These are phyloP conservation scores for Menura novaehollandiae DNA, from an alignment of 2,113 vertebrate species.

Conservation along the genomic window DNA sequence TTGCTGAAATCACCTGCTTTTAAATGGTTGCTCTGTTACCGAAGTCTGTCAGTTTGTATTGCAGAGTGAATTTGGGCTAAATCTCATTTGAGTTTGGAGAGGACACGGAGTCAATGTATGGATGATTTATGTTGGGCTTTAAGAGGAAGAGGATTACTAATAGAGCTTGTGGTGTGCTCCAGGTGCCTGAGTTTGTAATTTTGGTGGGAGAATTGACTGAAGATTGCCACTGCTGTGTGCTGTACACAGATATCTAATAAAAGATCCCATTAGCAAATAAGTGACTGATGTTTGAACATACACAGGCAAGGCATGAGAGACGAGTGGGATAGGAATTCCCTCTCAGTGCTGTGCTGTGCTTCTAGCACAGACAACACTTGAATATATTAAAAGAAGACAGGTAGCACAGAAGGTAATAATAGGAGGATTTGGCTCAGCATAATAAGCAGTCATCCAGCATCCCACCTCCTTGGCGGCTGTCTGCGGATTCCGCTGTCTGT, in stretches of 20 bases:
- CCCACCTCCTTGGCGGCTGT: background rate
- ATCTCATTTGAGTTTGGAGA: background rate
- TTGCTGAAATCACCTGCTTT: background rate
- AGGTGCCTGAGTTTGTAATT: background rate
- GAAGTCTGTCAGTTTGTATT: background rate
- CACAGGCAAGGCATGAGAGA: background rate
- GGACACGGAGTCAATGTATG: accelerated
- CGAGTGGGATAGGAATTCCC: background rate
- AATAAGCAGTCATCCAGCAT: slow-evolving; percentile 36
- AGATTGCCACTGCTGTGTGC: background rate
- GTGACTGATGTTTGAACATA: background rate
- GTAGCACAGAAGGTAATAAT: slow-evolving; percentile 38
- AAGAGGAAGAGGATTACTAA: background rate
- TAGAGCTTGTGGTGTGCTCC: background rate
- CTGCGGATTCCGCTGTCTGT: slow-evolving; percentile 23
- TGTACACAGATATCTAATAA: background rate
- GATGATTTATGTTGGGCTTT: background rate
- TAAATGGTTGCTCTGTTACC: background rate
- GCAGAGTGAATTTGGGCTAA: background rate
- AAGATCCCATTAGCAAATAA: background rate
- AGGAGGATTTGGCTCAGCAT: slow-evolving; percentile 51
- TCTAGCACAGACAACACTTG: slow-evolving; percentile 18
- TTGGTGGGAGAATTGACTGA: background rate
- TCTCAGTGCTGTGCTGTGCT: background rate
- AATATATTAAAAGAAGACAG: slow-evolving; percentile 32